Percentiles rank a stretch among this genome's conserved stretches.
phyloP scores from a whole-genome alignment of 2,888 invertebrate genomes.

The Lasioglossum figueresi region DNA sequence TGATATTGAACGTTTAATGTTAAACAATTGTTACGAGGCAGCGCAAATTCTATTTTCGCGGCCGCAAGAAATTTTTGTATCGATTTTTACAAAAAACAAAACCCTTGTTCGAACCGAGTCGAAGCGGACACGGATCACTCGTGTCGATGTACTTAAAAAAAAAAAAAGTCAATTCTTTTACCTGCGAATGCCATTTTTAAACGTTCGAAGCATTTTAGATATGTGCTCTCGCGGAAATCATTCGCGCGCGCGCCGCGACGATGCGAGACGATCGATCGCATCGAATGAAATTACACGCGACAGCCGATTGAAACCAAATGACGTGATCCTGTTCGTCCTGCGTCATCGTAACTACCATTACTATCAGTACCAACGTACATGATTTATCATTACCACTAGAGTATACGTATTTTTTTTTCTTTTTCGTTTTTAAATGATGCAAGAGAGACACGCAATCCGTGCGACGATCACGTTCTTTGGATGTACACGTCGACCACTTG shows the following conservation, averaged over 20 bases:
- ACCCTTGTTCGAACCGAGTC: not conserved
- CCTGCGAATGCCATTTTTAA: constrained; percentile 17
- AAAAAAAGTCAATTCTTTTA: not conserved
- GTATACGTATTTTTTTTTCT: constrained; percentile 42
- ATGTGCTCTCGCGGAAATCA: not conserved
- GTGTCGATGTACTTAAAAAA: constrained; percentile 43
- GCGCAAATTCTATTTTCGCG: constrained; percentile 35
- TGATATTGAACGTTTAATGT: constrained; percentile 30
- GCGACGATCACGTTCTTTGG: constrained; percentile 36
- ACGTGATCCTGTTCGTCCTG: constrained; percentile 45
- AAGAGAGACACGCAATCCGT: constrained; percentile 42
- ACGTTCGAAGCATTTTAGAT: not conserved
- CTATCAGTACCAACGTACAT: constrained; percentile 43
- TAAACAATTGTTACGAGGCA: constrained; percentile 41
- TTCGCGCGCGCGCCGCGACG: not conserved
- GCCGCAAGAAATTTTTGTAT: constrained; percentile 42
- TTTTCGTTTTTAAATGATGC: constrained; percentile 59
- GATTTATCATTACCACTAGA: constrained; percentile 54
- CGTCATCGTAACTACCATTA: constrained; percentile 39
- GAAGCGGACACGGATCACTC: constrained; percentile 40
- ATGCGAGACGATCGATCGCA: not conserved
- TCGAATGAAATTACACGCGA: not conserved
- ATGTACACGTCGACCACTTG: constrained; percentile 46
- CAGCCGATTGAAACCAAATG: not conserved
- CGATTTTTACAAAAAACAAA: constrained; percentile 32